These are phyloP conservation scores for Gadopsis marmoratus DNA, from an alignment of 2,797 vertebrate species.

Conservation along the genomic window DNA sequence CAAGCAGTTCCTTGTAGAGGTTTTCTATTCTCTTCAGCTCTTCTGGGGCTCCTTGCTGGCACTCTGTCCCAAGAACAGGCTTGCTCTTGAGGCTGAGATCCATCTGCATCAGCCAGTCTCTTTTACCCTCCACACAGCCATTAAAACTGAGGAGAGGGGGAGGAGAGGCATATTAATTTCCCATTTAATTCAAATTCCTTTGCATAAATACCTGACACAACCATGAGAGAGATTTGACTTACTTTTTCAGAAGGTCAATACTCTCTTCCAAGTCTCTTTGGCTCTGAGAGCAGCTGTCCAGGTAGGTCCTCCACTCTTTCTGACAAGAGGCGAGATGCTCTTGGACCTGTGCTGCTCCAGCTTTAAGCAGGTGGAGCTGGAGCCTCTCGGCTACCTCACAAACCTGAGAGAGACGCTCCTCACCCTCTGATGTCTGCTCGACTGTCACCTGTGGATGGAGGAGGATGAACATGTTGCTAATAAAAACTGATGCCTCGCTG, in stretches of 20 bases:
- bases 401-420: constrained; percentile 85
- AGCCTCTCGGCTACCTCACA: constrained; percentile 90
- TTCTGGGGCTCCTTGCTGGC: constrained; percentile 85
- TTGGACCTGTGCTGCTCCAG: constrained; percentile 86
- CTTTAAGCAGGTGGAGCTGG: constrained; percentile 87
- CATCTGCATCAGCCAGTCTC: constrained; percentile 91
- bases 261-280: constrained; percentile 89
- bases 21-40: constrained; percentile 92
- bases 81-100: constrained; percentile 89
- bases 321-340: constrained; percentile 89
- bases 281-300: constrained; percentile 87
- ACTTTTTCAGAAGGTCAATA: constrained; percentile 85
- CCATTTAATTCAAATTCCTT: constrained; percentile 25
- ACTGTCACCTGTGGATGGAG: constrained; percentile 81
- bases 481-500: neutral
- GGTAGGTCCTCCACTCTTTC: constrained; percentile 88
- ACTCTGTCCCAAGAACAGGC: constrained; percentile 82
- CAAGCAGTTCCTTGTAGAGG: constrained; percentile 90
- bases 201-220: constrained; percentile 10
- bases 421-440: constrained; percentile 85
- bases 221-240: constrained; percentile 27
- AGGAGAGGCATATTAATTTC: neutral
- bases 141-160: constrained; percentile 86
- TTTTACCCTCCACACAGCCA: constrained; percentile 86
- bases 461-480: neutral